A percentile compares a stretch with the other conserved stretches of the same genome.
These are phyloP conservation scores for Callospermophilus lateralis DNA, from an alignment of 2,113 vertebrate species.

Conservation along the genomic window DNA sequence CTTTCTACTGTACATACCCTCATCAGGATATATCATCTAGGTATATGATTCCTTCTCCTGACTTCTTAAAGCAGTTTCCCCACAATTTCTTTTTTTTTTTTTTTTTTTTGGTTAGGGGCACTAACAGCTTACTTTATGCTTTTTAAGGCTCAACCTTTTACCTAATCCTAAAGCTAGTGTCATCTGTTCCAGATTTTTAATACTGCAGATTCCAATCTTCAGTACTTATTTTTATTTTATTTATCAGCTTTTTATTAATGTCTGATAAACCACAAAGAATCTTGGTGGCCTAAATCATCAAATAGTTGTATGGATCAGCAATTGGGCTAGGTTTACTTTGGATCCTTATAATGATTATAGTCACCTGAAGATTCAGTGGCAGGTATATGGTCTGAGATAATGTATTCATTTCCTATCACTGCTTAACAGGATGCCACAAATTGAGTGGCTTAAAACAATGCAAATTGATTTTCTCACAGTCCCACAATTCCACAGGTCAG, in stretches of 20 bases:
- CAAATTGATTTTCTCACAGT: not conserved
- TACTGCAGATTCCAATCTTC: not conserved
- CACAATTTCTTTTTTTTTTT: not conserved
- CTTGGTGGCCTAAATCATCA: not conserved
- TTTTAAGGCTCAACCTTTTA: not conserved
- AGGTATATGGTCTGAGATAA: not conserved
- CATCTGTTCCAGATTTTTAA: not conserved
- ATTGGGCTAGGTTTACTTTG: not conserved
- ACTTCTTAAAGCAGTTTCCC: not conserved
- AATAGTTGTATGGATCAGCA: not conserved
- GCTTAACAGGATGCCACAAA: not conserved
- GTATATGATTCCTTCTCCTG: not conserved
- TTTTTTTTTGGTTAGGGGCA: not conserved
- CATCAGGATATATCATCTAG: not conserved
- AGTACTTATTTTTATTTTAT: not conserved
- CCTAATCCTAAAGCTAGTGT: not conserved
- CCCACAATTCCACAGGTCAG: not conserved
- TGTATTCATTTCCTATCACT: not conserved
- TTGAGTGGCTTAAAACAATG: not conserved
- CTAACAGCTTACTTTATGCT: not conserved
- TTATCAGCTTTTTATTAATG: not conserved
- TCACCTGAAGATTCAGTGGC: not conserved
- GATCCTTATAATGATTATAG: not conserved
- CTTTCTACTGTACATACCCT: not conserved
- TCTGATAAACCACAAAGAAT: not conserved